Percentiles rank a stretch among this genome's conserved stretches.
Conservation (phyloP, 2,113 vertebrate genomes). For the Mystacornis crossleyi region DNA sequence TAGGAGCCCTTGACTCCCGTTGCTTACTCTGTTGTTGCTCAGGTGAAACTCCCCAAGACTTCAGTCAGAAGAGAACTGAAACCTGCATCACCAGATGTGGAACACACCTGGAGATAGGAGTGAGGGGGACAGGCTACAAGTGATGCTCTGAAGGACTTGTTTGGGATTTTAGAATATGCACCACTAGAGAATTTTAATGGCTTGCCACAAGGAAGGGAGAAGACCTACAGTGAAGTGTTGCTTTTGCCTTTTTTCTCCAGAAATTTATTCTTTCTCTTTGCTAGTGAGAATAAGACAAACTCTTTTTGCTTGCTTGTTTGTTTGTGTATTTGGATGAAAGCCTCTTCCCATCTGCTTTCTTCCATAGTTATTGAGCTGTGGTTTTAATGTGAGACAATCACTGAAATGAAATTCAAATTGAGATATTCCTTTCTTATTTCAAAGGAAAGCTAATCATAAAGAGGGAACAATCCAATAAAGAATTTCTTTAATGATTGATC, state of each 20-base stretch:
- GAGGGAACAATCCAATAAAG: slow-evolving; percentile 27
- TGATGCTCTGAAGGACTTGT: neutral
- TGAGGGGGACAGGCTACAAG: neutral
- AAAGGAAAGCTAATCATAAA: slow-evolving; percentile 12
- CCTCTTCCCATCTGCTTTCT: neutral
- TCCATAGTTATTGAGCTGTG: neutral
- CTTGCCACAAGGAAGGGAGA: neutral
- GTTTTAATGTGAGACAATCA: neutral
- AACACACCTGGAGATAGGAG: neutral
- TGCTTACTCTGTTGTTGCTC: neutral
- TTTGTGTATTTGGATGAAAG: neutral
- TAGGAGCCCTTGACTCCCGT: neutral
- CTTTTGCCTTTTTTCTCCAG: neutral
- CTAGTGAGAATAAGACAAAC: neutral
- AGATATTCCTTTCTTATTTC: slow-evolving; percentile 9
- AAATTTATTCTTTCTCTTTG: neutral
- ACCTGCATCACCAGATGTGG: neutral
- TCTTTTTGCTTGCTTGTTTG: neutral
- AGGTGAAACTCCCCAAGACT: fast-evolving
- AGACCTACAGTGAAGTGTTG: neutral
- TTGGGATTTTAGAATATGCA: neutral
- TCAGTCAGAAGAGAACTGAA: neutral
- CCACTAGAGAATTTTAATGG: neutral
- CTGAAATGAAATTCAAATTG: neutral
- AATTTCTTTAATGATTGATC: slow-evolving; percentile 37